phyloP scores from a whole-genome alignment of 2,797 vertebrate genomes.

The Mergus octosetaceus region DNA sequence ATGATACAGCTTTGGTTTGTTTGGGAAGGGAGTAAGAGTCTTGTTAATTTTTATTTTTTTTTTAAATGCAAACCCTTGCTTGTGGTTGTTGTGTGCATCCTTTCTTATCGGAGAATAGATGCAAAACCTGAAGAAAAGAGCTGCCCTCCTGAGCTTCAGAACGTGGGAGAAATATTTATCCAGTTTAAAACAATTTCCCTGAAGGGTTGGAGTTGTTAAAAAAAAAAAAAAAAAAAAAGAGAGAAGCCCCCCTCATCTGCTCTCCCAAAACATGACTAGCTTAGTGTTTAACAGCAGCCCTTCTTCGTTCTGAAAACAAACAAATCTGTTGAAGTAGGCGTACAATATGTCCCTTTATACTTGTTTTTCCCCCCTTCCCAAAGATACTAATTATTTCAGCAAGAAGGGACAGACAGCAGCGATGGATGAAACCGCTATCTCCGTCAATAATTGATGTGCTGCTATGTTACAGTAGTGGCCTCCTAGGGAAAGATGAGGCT shows the following conservation, averaged over 20 bases:
- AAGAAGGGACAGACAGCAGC: not conserved
- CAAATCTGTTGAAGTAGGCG: constrained; percentile 41
- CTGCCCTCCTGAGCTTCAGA: not conserved
- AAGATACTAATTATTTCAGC: constrained; percentile 48
- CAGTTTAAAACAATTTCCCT: not conserved
- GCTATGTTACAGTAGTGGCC: not conserved
- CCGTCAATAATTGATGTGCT: not conserved
- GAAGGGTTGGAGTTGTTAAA: not conserved
- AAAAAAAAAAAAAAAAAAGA: not conserved
- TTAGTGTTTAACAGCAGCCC: constrained; percentile 32
- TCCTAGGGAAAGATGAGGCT: constrained; percentile 16
- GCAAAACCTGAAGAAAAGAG: not conserved
- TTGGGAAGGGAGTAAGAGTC: not conserved
- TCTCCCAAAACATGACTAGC: constrained; percentile 25
- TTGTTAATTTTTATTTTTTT: not conserved
- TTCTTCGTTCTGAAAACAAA: constrained; percentile 46
- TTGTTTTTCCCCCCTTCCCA: constrained; percentile 1
- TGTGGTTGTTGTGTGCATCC: not conserved
- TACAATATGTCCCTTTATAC: constrained; percentile 29
- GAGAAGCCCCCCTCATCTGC: not conserved
- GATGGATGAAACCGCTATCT: not conserved
- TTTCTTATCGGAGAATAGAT: not conserved
- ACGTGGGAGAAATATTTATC: not conserved
- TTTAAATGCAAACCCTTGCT: not conserved
- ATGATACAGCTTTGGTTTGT: not conserved